phyloP scores from a whole-genome alignment of 1,140 invertebrate genomes.

The Caenorhabditis remanei region DNA sequence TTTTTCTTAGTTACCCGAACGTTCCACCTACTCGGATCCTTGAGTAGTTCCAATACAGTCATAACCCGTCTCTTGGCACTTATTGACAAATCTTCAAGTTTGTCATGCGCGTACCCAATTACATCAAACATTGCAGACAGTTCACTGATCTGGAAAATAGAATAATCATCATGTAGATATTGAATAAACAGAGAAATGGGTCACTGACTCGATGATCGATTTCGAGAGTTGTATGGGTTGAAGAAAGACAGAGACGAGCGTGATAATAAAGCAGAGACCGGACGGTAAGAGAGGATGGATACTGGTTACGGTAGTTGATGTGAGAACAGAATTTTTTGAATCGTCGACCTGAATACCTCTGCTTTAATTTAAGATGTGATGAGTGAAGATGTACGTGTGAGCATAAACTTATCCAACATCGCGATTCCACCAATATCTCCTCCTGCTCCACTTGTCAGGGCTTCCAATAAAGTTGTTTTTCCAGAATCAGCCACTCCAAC shows the following conservation, averaged over 20 bases:
- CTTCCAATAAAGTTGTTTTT: conserved; percentile 48
- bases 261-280: conserved; percentile 38
- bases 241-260: conserved; percentile 13
- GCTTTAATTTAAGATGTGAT: neutral
- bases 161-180: neutral
- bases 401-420: conserved; percentile 47
- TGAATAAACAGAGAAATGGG: conserved; percentile 1
- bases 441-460: conserved; percentile 16
- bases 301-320: conserved; percentile 35
- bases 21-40: conserved; percentile 42
- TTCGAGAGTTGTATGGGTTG: conserved; percentile 39
- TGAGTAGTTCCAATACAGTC: conserved; percentile 36
- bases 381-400: conserved; percentile 7
- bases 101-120: conserved; percentile 30
- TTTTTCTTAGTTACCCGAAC: neutral
- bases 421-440: conserved; percentile 57
- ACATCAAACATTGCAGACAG: conserved; percentile 44
- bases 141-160: conserved; percentile 50
- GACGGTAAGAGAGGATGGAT: conserved; percentile 15
- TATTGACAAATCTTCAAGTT: conserved; percentile 41
- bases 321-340: conserved; percentile 45
- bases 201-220: conserved; percentile 48
- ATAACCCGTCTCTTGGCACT: conserved; percentile 56
- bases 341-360: conserved; percentile 6
- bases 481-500: conserved; percentile 48